Conservation (phyloP, 2,113 vertebrate species). For the Urocolius indicus region DNA sequence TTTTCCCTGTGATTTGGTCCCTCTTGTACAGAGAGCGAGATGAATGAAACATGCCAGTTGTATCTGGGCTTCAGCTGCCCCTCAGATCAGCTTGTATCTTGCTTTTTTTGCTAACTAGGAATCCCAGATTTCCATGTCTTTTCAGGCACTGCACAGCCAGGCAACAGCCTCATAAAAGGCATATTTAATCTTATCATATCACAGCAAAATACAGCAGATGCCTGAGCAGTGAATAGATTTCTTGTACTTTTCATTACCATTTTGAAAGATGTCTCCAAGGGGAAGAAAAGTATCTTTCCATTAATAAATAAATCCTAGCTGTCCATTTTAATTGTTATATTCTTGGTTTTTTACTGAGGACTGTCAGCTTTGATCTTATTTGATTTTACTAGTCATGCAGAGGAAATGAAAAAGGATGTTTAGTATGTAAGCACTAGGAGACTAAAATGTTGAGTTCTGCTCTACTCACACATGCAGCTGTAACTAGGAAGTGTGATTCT, state of each 20-base stretch:
- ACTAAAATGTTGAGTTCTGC: not conserved
- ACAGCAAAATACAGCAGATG: not conserved
- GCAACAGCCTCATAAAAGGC: not conserved
- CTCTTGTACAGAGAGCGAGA: accelerated
- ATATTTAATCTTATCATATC: not conserved
- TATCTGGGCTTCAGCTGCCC: not conserved
- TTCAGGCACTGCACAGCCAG: not conserved
- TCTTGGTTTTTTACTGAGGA: not conserved
- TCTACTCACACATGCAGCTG: not conserved
- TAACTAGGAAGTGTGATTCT: not conserved
- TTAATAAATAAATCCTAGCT: not conserved
- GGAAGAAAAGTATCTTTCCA: not conserved
- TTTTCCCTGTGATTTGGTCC: not conserved
- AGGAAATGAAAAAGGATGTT: not conserved
- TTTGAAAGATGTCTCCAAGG: not conserved
- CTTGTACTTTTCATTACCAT: not conserved
- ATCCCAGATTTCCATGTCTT: not conserved
- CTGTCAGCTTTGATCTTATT: not conserved
- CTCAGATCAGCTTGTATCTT: not conserved
- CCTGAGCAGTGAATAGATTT: not conserved
- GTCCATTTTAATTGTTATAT: not conserved
- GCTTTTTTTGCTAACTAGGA: not conserved
- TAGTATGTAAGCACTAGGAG: not conserved
- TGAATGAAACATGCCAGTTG: not conserved
- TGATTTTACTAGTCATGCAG: not conserved